Base-by-base conservation (phyloP, 2,888 invertebrate genomes). In the Megastigmus dorsalis region DNA sequence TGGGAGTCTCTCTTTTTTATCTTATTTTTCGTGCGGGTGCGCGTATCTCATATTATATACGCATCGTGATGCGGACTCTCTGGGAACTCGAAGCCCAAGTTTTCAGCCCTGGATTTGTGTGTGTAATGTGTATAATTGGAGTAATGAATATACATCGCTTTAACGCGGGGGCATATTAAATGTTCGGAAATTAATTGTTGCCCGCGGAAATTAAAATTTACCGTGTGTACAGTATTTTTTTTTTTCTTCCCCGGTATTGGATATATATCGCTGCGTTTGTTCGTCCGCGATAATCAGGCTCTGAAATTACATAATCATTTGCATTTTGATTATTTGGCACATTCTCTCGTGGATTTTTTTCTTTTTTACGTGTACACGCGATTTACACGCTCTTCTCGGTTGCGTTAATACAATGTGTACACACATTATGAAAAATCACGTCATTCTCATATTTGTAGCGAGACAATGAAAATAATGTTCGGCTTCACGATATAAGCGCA, bases 1-100 rank as follows among this genome's bases (percentile, higher is more conserved):
- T 48, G 54, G 33, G 54, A 54, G 33, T 59, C 59, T 15, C 7
- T 33, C 30, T 52, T 41, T 59, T 36, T 68, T 13, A 4, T 45
- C 43, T n/a, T 30, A 54, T 36, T 33, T 52, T 18, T 41, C 26
- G 18, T 20, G 4, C 43, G 28, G 26, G 10, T 67, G n/a, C 48
- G 18, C 7, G 26, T n/a, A n/a, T n/a, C n/a, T n/a, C n/a, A n/a
- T n/a, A n/a, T n/a, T n/a, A n/a, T n/a, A n/a, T n/a, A n/a, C n/a
- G n/a, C n/a, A n/a, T n/a, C n/a, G n/a, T n/a, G 41, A 52, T 60
- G 38, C 41, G 41, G 60, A 41, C 38, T 54, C 3, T 6, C n/a
- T 7, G 7, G 13, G 26, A 26, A 6, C 9, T 9, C 15, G n/a
- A n/a, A n/a, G n/a, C n/a, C 1, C n/a, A 10, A 43, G 2, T 45